Conservation (phyloP, 2,797 vertebrate genomes). For the Lemur catta region DNA sequence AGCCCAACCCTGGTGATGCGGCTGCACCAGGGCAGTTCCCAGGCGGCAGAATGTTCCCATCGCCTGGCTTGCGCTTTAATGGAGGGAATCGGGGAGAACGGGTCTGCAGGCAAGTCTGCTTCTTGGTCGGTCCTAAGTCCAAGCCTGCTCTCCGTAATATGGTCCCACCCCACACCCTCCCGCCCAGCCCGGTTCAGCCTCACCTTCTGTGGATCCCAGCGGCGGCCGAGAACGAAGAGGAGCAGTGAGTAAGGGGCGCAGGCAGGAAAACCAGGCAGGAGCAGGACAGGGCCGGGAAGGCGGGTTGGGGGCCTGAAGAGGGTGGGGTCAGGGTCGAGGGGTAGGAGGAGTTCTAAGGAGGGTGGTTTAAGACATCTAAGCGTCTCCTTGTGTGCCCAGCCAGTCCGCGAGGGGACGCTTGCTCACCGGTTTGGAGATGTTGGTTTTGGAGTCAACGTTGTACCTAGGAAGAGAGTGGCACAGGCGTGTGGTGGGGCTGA, state of each 20-base stretch:
- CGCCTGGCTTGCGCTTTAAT: not conserved
- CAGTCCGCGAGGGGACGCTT: not conserved
- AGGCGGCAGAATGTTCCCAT: not conserved
- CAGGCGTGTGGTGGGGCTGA: not conserved
- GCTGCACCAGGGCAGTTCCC: not conserved
- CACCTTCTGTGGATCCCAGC: conserved; percentile 81
- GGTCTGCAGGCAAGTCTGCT: not conserved
- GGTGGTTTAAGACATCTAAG: not conserved
- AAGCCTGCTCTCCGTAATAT: not conserved
- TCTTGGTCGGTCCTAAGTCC: not conserved
- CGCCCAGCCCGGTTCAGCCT: not conserved
- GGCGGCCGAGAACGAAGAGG: conserved; percentile 61
- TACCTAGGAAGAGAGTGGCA: conserved; percentile 86
- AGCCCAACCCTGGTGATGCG: not conserved
- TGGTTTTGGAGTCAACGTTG: conserved; percentile 96
- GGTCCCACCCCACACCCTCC: not conserved
- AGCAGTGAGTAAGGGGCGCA: conserved; percentile 16
- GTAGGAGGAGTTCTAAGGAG: not conserved
- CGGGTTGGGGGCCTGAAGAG: not conserved
- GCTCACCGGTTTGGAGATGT: conserved; percentile 96
- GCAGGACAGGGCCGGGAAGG: not conserved
- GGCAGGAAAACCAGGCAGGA: not conserved
- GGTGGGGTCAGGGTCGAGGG: not conserved
- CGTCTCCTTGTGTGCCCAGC: not conserved
- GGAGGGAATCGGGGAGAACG: not conserved